Percentiles rank a stretch among this genome's conserved stretches.
Conservation (phyloP, 1,140 invertebrate genomes). For the Listronotus oregonensis region DNA sequence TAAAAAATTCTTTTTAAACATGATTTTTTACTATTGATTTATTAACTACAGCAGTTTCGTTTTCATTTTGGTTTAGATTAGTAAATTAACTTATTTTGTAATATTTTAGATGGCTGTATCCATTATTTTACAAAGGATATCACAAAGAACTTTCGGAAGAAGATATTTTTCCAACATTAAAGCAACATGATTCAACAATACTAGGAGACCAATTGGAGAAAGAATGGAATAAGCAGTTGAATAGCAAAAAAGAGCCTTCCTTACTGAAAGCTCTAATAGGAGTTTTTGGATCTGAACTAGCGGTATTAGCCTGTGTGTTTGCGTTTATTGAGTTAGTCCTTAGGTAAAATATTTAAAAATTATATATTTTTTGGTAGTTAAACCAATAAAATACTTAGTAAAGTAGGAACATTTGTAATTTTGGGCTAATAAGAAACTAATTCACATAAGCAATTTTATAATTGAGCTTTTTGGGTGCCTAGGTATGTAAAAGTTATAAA, state of each 20-base stretch:
- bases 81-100: too few relatives aligned
- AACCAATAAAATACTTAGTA: too few relatives aligned
- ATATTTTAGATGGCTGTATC: constrained; percentile 52
- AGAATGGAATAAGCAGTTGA: constrained; percentile 59
- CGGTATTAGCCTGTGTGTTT: constrained; percentile 52
- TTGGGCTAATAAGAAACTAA: too few relatives aligned
- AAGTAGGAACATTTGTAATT: too few relatives aligned
- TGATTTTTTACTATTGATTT: too few relatives aligned
- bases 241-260: constrained; percentile 48
- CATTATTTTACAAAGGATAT: constrained; percentile 43
- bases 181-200: constrained; percentile 34
- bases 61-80: too few relatives aligned
- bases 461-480: too few relatives aligned
- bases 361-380: too few relatives aligned
- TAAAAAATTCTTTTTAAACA: too few relatives aligned
- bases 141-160: constrained; percentile 43
- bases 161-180: constrained; percentile 35
- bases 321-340: not conserved
- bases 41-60: too few relatives aligned
- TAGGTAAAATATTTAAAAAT: not conserved
- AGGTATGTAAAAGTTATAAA: too few relatives aligned
- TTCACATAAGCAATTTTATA: too few relatives aligned
- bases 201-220: constrained; percentile 63
- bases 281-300: constrained; percentile 52
- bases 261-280: constrained; percentile 49